Evolutionary conservation across 2,888 invertebrate species (phyloP), one percentile per base, ranked within the genome.

Genomic region (Argyresthia albistria): DNA sequence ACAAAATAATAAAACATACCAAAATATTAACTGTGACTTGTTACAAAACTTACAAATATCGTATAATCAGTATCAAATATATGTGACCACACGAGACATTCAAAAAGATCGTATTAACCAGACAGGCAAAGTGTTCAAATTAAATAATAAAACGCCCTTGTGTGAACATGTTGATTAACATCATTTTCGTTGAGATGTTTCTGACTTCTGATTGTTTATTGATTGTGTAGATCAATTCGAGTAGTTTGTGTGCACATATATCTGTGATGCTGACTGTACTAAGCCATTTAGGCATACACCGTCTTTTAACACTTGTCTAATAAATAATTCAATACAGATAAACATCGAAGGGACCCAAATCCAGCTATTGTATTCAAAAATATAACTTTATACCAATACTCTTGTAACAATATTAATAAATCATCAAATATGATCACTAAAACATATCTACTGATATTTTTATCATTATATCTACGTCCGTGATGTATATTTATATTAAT

Each of bases 281-380:
- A 4, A 25, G 6, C 25, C 25, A 45, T 45, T 45, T 15, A 45
- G 45, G 15, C 16, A 45, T 45, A 45, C 45, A 45, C 12, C 45
- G 16, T 15, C 10, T 45, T 15, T 45, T 15, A 43, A 15, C 1
- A 43, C 10, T 15, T 45, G 16, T 16, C 14, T 14, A 15, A 45
- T 2, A 45, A 45, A 15, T 16, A n/a, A 43, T 12, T n/a, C 43
- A 8, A 46, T 56, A 58, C 39, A 59, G 46, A 55, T 58, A 58
- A 37, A 46, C 25, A 25, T 25, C 25, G 25, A 59, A 64, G 72
- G 80, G 80, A 80, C 80, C 82, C 80, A 69, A 75, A 67, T 67
- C 81, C 81, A 81, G 81, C 81, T 80, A 80, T 80, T 75, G 76
- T 48, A 53, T 56, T 48, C 46, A 49, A 8, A 43, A 43, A 45